phyloP scores from a whole-genome alignment of 2,113 vertebrate species.

The Bubo bubo region DNA sequence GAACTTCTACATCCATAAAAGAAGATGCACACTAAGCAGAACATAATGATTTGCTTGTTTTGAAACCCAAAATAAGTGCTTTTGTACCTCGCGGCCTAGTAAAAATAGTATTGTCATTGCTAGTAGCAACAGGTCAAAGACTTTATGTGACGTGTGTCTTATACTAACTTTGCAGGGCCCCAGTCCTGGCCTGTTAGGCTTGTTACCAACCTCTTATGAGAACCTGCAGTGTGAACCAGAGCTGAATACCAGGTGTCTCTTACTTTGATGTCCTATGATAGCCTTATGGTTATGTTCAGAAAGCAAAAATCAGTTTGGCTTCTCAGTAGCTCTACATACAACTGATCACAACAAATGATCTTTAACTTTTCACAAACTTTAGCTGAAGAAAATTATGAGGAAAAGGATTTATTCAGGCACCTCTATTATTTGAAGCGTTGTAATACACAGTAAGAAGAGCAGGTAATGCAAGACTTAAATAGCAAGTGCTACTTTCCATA shows the following conservation, averaged over 20 bases:
- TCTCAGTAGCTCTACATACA: neutral
- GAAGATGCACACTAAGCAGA: neutral
- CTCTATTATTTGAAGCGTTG: neutral
- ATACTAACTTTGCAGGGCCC: neutral
- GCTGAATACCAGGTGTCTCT: neutral
- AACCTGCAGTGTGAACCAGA: neutral
- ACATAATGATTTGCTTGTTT: neutral
- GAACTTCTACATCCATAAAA: neutral
- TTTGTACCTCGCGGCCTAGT: neutral
- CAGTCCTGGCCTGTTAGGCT: neutral
- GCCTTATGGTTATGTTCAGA: neutral
- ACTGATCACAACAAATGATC: neutral
- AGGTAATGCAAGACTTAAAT: neutral
- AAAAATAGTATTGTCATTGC: neutral
- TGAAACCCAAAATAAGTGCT: neutral
- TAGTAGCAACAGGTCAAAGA: neutral
- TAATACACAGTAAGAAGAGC: neutral
- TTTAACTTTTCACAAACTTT: neutral
- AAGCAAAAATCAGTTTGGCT: neutral
- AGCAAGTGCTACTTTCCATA: fast-evolving
- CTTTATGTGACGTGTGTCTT: neutral
- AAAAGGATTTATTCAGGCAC: neutral
- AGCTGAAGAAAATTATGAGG: neutral
- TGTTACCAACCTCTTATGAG: neutral
- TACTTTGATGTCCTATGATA: neutral